Evolutionary conservation across 2,797 vertebrate species (phyloP).

Genomic region (Pelobates cultripes): DNA sequence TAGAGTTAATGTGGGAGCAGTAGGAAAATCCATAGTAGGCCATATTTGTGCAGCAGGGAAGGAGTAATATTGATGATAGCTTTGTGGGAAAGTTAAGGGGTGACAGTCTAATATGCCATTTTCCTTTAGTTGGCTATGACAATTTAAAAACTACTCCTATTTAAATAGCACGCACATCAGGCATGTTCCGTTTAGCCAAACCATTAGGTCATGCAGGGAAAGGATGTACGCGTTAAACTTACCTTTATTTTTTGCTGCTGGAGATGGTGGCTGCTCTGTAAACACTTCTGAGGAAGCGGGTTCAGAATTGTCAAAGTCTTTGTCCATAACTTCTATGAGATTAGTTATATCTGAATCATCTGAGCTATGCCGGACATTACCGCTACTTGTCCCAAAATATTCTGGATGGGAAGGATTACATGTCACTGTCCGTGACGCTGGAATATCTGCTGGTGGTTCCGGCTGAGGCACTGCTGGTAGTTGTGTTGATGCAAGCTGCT

Average conservation of each 20-base stretch:
- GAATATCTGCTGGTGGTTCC: conserved; percentile 65
- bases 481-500: conserved; percentile 70
- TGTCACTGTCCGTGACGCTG: conserved; percentile 63
- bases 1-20: too few relatives aligned
- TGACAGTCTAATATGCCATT: too few relatives aligned
- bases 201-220: too few relatives aligned
- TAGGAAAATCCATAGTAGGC: too few relatives aligned
- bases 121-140: too few relatives aligned
- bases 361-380: conserved; percentile 74
- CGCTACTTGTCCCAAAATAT: conserved; percentile 53
- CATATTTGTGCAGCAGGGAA: too few relatives aligned
- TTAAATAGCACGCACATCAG: too few relatives aligned
- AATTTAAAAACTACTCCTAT: too few relatives aligned
- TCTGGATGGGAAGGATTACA: conserved; percentile 64
- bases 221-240: conserved; percentile 44
- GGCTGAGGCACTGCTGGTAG: conserved; percentile 67
- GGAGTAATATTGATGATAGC: too few relatives aligned
- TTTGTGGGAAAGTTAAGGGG: too few relatives aligned
- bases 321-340: conserved; percentile 94
- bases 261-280: conserved; percentile 84
- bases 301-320: conserved; percentile 90
- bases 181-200: too few relatives aligned
- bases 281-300: conserved; percentile 76
- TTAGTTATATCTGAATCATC: conserved; percentile 87
- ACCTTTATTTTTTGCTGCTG: conserved; percentile 90